Evolutionary conservation across 2,797 vertebrate genomes (phyloP).

Genomic region (Avahi laniger): DNA sequence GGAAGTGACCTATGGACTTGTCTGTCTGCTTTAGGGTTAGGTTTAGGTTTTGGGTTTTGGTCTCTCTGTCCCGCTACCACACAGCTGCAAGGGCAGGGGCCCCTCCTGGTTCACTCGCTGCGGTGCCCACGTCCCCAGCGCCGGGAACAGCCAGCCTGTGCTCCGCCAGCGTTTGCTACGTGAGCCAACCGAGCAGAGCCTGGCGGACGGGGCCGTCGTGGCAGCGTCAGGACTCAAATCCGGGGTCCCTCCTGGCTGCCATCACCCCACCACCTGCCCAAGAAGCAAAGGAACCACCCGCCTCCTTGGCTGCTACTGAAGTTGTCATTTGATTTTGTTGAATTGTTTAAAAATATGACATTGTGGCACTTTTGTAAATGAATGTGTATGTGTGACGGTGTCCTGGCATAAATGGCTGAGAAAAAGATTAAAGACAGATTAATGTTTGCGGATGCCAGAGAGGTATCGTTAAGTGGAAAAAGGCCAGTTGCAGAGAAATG

Average conservation of each 20-base stretch:
- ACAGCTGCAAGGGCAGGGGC: not conserved
- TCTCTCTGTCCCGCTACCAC: not conserved
- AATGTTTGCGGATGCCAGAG: not conserved
- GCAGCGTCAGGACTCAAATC: not conserved
- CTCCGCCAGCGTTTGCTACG: not conserved
- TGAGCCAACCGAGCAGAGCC: not conserved
- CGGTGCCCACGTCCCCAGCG: not conserved
- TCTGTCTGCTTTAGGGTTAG: not conserved
- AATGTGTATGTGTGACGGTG: not conserved
- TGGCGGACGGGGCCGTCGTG: rapidly evolving
- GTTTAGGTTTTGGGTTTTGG: not conserved
- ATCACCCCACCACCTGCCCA: not conserved
- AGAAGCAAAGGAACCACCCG: not conserved
- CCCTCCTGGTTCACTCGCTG: not conserved
- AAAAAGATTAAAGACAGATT: not conserved
- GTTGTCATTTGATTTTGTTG: not conserved
- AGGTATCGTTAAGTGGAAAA: not conserved
- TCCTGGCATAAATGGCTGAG: not conserved
- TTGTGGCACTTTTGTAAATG: not conserved
- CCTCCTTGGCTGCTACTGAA: not conserved
- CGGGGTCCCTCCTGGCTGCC: not conserved
- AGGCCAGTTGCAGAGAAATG: not conserved
- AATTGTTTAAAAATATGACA: not conserved
- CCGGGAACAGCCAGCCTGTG: not conserved
- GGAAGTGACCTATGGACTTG: not conserved